Base-by-base conservation (phyloP, 2,113 vertebrate species). In the Dasyornis broadbenti region DNA sequence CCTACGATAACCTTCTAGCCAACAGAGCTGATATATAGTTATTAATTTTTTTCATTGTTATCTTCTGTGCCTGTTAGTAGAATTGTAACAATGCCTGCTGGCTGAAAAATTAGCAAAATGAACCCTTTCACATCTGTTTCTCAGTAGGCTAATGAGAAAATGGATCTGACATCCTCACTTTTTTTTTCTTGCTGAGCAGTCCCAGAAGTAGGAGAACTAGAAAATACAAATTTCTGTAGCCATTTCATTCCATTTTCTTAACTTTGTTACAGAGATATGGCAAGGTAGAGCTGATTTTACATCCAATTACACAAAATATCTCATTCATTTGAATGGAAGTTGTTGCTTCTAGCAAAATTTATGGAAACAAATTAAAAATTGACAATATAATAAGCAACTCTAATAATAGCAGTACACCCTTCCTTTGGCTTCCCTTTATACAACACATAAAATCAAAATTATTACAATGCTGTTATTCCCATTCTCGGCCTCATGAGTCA, bases 111-210 rank as follows among this genome's bases (percentile, higher is more conserved):
- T 95, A 95, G 56, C 50, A 42, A 82, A 11, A 57, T 54, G 42
- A 86, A 89, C 40, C 3, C 15, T 73, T 91, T 88, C 49, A 53
- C 49, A 87, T 92, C 37, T 90, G 59, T 82, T 91, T 96, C 92
- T 86, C 79, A 73, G 78, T 73, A 94, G 50, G 39, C n/a, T 91
- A 92, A 87, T 85, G 82, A 91, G 57, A 94, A 96, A 91, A 92
- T 72, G 15, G 13, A 12, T 79, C 44, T 88, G 71, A 82, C 35
- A 91, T 69, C 23, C 27, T 87, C 26, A 57, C 40, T 47, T 78
- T 45, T 39, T 50, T 92, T 83, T 76, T 30, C 64, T 82, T 86
- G 35, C 27, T 86, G 49, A 91, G 39, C 47, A 50, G 45, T 60
- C 22, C 15, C 73, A 85, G 33, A 31, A 83, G 35, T 65, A 26